Percentiles rank a stretch among this genome's conserved stretches.
These are phyloP conservation scores for Vanessa tameamea DNA, from an alignment of 1,140 invertebrate species.

Conservation along the genomic window DNA sequence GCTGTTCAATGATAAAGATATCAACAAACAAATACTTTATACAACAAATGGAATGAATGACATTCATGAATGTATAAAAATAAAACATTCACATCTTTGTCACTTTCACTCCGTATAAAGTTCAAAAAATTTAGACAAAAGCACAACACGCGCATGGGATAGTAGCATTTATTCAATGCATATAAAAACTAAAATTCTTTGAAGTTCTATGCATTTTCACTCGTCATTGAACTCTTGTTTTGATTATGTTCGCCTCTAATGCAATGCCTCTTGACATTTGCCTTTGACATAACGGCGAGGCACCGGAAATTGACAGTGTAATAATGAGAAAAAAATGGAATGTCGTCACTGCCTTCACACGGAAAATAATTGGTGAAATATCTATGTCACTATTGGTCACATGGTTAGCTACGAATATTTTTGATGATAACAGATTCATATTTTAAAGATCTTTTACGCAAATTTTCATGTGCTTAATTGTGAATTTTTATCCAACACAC, in stretches of 20 bases:
- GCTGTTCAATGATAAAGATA: too few relatives aligned
- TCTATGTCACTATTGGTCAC: not conserved
- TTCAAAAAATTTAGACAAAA: not conserved
- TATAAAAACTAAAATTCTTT: not conserved
- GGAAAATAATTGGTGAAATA: not conserved
- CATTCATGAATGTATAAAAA: not conserved
- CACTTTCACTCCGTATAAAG: slow-evolving; percentile 27
- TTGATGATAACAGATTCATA: too few relatives aligned
- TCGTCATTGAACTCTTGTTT: slow-evolving; percentile 12
- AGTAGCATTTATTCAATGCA: not conserved
- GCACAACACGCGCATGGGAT: not conserved
- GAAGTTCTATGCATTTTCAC: slow-evolving; percentile 1
- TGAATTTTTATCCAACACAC: too few relatives aligned
- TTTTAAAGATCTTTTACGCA: too few relatives aligned
- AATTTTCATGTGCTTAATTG: too few relatives aligned
- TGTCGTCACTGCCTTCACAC: not conserved
- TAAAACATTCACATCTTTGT: not conserved
- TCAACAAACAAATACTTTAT: not conserved
- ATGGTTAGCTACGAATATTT: not conserved
- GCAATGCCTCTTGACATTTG: slow-evolving; percentile 32
- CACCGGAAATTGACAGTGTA: slow-evolving; percentile 30
- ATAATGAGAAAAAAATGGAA: slow-evolving; percentile 31
- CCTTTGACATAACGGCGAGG: slow-evolving; percentile 26
- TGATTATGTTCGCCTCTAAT: slow-evolving; percentile 24
- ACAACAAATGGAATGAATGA: not conserved